These are phyloP conservation scores for Phyllostomus hastatus DNA, from an alignment of 2,113 vertebrate species.

Conservation along the genomic window DNA sequence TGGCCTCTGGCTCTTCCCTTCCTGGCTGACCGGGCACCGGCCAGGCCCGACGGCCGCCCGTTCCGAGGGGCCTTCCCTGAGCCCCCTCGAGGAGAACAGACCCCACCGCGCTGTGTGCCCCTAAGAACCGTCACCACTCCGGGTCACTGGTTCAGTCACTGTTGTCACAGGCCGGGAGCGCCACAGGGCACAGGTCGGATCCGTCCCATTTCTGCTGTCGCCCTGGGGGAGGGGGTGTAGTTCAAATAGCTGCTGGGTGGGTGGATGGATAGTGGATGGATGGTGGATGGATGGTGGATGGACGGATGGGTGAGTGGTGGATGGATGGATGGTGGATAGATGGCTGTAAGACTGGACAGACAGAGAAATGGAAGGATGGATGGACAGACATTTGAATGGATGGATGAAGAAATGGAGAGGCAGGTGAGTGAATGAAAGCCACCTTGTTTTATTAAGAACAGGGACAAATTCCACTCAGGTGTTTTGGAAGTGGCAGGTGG, in stretches of 20 bases:
- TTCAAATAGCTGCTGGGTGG: not conserved
- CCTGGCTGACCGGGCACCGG: not conserved
- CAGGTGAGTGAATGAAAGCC: not conserved
- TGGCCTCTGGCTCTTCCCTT: not conserved
- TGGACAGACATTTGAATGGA: not conserved
- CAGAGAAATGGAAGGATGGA: too few relatives aligned
- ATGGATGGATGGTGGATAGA: rapidly evolving
- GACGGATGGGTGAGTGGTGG: not conserved
- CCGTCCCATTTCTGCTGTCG: not conserved
- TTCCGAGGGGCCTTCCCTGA: not conserved
- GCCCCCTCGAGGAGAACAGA: not conserved
- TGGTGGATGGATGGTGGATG: not conserved
- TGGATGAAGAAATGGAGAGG: not conserved
- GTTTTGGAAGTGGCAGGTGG: not conserved
- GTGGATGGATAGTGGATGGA: not conserved
- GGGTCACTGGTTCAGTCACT: rapidly evolving
- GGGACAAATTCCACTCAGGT: not conserved
- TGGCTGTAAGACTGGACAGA: too few relatives aligned
- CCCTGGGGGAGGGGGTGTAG: not conserved
- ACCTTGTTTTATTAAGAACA: not conserved
- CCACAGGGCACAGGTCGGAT: not conserved
- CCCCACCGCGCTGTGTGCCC: rapidly evolving
- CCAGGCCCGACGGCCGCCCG: not conserved
- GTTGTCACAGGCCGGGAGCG: not conserved
- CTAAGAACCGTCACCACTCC: not conserved